Percentiles rank a stretch among this genome's conserved stretches.
Conservation (phyloP, 92 coral and sea anemone genomes). For the Epizoanthus stellaris region DNA sequence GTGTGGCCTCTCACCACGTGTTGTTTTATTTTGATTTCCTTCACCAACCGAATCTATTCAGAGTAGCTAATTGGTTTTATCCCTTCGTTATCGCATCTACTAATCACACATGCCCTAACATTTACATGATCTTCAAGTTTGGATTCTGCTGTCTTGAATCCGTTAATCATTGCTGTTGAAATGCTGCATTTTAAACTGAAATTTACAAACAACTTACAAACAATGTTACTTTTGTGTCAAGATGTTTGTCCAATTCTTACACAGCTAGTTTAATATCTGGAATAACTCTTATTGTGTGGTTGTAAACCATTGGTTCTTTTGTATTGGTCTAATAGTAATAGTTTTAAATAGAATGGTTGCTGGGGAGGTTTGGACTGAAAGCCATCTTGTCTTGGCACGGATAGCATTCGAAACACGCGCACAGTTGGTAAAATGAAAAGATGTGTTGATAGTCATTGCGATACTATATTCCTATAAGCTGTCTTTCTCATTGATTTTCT, state of each 20-base stretch:
- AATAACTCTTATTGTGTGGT: neutral
- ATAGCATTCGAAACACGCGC: neutral
- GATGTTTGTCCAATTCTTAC: too few relatives aligned
- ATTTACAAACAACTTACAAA: too few relatives aligned
- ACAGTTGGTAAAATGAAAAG: too few relatives aligned
- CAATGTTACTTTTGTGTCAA: too few relatives aligned
- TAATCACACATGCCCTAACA: neutral
- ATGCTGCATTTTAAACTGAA: too few relatives aligned
- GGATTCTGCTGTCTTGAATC: neutral
- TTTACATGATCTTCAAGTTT: neutral
- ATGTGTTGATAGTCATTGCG: too few relatives aligned
- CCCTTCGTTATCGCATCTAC: neutral
- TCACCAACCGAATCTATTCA: neutral
- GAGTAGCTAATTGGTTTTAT: neutral
- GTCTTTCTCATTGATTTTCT: too few relatives aligned
- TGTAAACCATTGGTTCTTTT: conserved; percentile 2
- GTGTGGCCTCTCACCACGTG: neutral
- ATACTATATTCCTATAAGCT: too few relatives aligned
- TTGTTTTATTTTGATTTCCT: neutral
- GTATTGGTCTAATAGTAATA: neutral
- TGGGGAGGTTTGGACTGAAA: neutral
- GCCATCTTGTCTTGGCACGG: too few relatives aligned
- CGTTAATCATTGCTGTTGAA: conserved; percentile 1
- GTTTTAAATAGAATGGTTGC: conserved; percentile 18
- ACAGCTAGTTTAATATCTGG: too few relatives aligned